Evolutionary conservation across 2,113 vertebrate genomes (phyloP), one percentile per base, ranked within the genome.

Genomic region (Prietella phreatophila): DNA sequence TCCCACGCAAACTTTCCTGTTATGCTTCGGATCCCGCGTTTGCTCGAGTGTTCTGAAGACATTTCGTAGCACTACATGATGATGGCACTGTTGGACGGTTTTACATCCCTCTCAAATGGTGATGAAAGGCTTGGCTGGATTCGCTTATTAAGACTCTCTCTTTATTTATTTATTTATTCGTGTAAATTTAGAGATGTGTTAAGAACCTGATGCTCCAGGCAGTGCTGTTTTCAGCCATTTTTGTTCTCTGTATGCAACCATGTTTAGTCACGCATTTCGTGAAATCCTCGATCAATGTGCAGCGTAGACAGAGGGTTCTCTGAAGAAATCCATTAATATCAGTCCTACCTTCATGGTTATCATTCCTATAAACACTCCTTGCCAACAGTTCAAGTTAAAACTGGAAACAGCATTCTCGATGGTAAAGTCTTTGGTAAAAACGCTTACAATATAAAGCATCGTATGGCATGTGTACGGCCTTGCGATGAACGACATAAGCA

Each of bases 91-190:
- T 65, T 78, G 55, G 71, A 79, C 39, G 6, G 50, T 82, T 69
- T 58, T 15, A 65, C 75, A 58, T 27, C 5, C 22, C 73, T 80
- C 80, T 63, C 22, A 80, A 84, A 87, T 84, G 20, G 33, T 27
- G 67, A 79, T 89, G 63, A 84, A 86, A 80, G 75, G 30, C 61
- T 84, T 63, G 63, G 53, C 81, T 20, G n/a, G 50, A 80, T n/a
- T 5, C 20, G 33, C 5, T n/a, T 60, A 86, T 81, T 81, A 69
- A 69, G 60, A 20, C 3, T 3, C 5, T 8, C 1, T 42, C 30
- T 36, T 71, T 19, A 3, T 55, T 14, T 55, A 15, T 80, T 80
- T 53, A 81, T 47, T 47, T 47, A 47, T 47, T 47, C 7, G 0
- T 47, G 0, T 47, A 47, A 30, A 50, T 80, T 80, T 53, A 81